These are phyloP conservation scores for Eupeodes corollae DNA, from an alignment of 1,140 invertebrate species.

Conservation along the genomic window DNA sequence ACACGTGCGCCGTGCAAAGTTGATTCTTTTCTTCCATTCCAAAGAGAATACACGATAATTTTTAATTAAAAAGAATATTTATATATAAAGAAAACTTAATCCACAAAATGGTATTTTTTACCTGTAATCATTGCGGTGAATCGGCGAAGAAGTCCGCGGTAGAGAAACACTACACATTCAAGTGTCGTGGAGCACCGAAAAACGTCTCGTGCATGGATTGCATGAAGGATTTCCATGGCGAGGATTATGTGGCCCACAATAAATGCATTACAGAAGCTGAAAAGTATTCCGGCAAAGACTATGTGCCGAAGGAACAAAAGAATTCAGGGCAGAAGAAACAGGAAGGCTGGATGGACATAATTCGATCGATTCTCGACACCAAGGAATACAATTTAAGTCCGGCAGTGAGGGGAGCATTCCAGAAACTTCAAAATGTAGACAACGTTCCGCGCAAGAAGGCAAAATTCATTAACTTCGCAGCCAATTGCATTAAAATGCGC, in stretches of 20 bases:
- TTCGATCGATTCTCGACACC: conserved; percentile 55
- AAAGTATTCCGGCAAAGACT: conserved; percentile 78
- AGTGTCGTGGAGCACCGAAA: conserved; percentile 45
- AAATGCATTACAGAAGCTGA: conserved; percentile 87
- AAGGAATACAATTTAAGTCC: conserved; percentile 46
- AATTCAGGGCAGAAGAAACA: conserved; percentile 89
- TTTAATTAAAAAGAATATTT: no score
- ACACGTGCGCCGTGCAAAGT: no score
- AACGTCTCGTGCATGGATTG: conserved; percentile 82
- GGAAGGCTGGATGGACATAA: conserved; percentile 73
- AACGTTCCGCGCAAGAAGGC: conserved; percentile 87
- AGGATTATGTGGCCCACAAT: conserved; percentile 72
- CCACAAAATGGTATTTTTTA: conserved; percentile 75
- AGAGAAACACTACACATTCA: conserved; percentile 74
- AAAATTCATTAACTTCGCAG: conserved; percentile 75
- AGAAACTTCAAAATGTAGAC: conserved; percentile 58
- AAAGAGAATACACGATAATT: no score
- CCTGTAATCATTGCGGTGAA: conserved; percentile 81
- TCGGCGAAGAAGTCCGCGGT: conserved; percentile 83
- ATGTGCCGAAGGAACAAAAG: conserved; percentile 53
- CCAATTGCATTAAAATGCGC: conserved; percentile 46
- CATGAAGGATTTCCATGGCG: conserved; percentile 68
- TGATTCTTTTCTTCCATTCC: no score
- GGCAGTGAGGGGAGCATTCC: conserved; percentile 50
- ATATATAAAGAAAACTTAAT: no score